phyloP scores from a whole-genome alignment of 1,140 invertebrate species.

The Drosophila albomicans region DNA sequence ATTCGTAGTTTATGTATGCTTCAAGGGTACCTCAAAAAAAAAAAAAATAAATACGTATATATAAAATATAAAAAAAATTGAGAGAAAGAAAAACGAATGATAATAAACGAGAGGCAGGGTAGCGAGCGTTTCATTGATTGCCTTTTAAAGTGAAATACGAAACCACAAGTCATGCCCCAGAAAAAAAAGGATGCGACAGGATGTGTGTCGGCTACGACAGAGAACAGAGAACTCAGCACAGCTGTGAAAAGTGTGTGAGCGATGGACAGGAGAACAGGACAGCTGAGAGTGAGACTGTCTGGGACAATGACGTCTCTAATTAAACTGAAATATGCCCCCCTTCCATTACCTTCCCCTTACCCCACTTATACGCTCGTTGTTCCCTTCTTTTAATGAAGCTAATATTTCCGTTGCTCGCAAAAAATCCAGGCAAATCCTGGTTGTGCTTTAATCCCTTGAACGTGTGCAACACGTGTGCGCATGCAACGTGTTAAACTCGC shows the following conservation, averaged over 20 bases:
- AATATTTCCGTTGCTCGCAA: conserved; percentile 53
- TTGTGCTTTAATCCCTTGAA: conserved; percentile 44
- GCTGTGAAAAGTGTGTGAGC: conserved; percentile 47
- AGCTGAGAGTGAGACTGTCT: conserved; percentile 23
- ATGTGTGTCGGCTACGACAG: conserved; percentile 34
- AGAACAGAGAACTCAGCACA: conserved; percentile 27
- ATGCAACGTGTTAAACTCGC: conserved; percentile 51
- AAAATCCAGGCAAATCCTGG: conserved; percentile 39
- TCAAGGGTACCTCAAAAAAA: conserved; percentile 9
- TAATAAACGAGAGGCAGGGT: conserved; percentile 1
- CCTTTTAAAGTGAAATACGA: conserved; percentile 65
- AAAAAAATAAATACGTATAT: neutral
- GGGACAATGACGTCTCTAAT: conserved; percentile 28
- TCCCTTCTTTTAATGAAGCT: conserved; percentile 33
- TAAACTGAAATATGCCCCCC: conserved; percentile 33
- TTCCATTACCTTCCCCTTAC: neutral
- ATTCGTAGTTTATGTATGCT: conserved; percentile 12
- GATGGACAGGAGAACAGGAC: neutral
- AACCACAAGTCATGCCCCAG: conserved; percentile 57
- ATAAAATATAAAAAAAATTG: conserved; percentile 25
- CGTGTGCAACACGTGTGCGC: conserved; percentile 64
- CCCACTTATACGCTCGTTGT: neutral
- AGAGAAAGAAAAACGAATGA: neutral
- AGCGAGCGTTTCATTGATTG: conserved; percentile 52
- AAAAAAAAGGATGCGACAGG: conserved; percentile 58